Conservation (phyloP, 2,888 invertebrate genomes). For the Dynastes grantii region DNA sequence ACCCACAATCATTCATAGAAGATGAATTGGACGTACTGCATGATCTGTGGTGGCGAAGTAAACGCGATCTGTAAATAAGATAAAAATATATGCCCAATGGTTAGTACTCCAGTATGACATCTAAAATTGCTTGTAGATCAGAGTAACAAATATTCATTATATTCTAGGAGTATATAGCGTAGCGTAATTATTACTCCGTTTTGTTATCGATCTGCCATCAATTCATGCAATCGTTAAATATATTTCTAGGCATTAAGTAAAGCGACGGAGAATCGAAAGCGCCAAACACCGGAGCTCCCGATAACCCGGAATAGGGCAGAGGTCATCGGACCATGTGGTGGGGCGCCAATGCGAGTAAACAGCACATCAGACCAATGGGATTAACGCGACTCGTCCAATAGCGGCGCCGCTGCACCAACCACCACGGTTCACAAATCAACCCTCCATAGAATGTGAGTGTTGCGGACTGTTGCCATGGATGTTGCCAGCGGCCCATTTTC, state of each 20-base stretch:
- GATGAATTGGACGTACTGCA: no score
- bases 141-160: not conserved
- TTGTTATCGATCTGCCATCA: slow-evolving; percentile 37
- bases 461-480: slow-evolving; percentile 45
- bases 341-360: slow-evolving; percentile 65
- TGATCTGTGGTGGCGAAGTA: no score
- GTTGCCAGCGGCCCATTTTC: slow-evolving; percentile 37
- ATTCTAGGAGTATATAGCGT: not conserved
- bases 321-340: slow-evolving; percentile 58
- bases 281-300: slow-evolving; percentile 53
- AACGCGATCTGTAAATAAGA: no score
- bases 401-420: slow-evolving; percentile 63
- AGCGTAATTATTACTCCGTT: slow-evolving; percentile 36
- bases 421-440: slow-evolving; percentile 66
- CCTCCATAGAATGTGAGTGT: slow-evolving; percentile 58
- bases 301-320: slow-evolving; percentile 56
- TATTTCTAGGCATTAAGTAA: slow-evolving; percentile 45
- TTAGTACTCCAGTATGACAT: no score
- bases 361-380: slow-evolving; percentile 65
- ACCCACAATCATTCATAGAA: no score
- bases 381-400: slow-evolving; percentile 65
- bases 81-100: no score
- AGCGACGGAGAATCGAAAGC: slow-evolving; percentile 51
- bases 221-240: slow-evolving; percentile 32
- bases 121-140: not conserved